Evolutionary conservation across 2,797 vertebrate species (phyloP), one percentile per base, ranked within the genome.

Genomic region (Microctenopoma lineatum): DNA sequence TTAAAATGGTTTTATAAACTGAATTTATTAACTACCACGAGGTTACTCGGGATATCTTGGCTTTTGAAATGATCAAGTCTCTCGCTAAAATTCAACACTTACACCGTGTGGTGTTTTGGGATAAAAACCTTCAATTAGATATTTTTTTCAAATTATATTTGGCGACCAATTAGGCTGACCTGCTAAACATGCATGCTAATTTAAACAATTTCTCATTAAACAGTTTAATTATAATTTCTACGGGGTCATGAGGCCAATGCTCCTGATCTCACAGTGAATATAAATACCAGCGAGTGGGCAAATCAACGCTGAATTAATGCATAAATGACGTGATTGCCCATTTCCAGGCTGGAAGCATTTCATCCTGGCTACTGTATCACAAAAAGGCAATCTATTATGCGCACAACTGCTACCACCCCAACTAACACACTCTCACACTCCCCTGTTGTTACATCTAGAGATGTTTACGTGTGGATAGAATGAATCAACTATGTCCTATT

Each of bases 141-240:
- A 48, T 32, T 68, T 70, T 21, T 63, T 72, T 64, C 15, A 76
- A 75, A 80, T 73, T n/a, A 38, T 61, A 68, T 79, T 81, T 84
- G 80, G 57, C 62, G 59, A 69, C 76, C 80, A 89, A 87, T 90
- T 88, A 88, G 58, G 54, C 61, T 66, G 25, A 48, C 50, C 54
- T 41, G 73, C 70, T 42, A 58, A 64, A 83, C 54, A 25, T 81
- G 84, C 90, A 91, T 93, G 64, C 78, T 80, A 83, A 91, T 88
- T 75, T 75, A 64, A 77, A 85, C 36, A 87, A 79, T 50, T 81
- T 86, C 80, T 86, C 78, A 87, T 90, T 89, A 90, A 84, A 60
- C 50, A 69, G 58, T 84, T 80, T 83, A 83, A 84, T 77, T 61
- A 89, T 77, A 27, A 82, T 84, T 86, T 88, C 54, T 44, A 36